Evolutionary conservation across 2,113 vertebrate species (phyloP).

Genomic region (Chlorocebus sabaeus): DNA sequence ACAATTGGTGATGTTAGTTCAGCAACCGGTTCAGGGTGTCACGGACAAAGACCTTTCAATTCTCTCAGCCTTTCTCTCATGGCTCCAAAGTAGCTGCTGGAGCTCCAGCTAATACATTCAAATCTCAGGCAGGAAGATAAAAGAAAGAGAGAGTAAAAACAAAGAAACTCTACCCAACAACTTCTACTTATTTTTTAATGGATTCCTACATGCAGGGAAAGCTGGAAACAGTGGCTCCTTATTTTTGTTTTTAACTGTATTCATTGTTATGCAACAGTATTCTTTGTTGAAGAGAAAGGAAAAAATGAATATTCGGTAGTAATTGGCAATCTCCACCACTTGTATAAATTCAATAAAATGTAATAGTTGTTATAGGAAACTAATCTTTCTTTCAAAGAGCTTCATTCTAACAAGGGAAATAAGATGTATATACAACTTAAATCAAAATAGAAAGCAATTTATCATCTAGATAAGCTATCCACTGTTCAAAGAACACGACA

Average conservation of each 20-base stretch:
- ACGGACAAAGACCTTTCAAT: neutral
- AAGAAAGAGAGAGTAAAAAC: neutral
- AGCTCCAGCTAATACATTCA: neutral
- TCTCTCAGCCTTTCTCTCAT: constrained; percentile 6
- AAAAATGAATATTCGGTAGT: neutral
- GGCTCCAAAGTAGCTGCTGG: neutral
- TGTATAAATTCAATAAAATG: neutral
- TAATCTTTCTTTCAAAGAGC: constrained; percentile 24
- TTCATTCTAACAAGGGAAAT: neutral
- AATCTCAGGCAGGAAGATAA: neutral
- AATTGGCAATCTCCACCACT: neutral
- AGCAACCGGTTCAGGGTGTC: neutral
- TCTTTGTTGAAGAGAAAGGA: neutral
- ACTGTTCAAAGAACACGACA: neutral
- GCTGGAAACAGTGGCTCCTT: neutral
- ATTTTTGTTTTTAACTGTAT: neutral
- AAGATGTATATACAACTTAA: neutral
- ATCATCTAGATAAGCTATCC: neutral
- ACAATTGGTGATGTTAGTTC: neutral
- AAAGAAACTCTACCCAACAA: neutral
- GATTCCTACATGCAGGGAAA: neutral
- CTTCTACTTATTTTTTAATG: neutral
- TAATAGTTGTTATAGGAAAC: neutral
- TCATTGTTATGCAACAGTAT: neutral
- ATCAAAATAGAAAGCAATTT: neutral